phyloP scores from a whole-genome alignment of 1,140 invertebrate genomes.

The Nylanderia fulva region DNA sequence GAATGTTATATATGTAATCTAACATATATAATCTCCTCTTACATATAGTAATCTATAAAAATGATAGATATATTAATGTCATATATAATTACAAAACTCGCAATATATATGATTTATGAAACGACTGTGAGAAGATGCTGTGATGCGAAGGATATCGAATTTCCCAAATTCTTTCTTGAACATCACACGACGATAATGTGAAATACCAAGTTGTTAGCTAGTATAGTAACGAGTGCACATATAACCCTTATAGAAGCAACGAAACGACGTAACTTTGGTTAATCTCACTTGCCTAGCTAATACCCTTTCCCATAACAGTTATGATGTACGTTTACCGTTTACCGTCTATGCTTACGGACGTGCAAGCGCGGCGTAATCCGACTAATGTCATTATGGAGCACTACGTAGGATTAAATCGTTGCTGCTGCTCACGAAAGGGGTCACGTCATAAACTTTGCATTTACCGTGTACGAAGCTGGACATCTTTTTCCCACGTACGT shows the following conservation, averaged over 20 bases:
- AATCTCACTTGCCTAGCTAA: slow-evolving; percentile 65
- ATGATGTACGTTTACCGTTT: slow-evolving; percentile 72
- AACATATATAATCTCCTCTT: not conserved
- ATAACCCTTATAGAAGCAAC: slow-evolving; percentile 54
- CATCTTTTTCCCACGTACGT: slow-evolving; percentile 46
- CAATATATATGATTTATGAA: no score
- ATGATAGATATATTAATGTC: not conserved
- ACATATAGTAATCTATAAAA: not conserved
- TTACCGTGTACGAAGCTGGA: slow-evolving; percentile 42
- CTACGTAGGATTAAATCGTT: slow-evolving; percentile 71
- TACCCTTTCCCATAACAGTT: slow-evolving; percentile 68
- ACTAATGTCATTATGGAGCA: slow-evolving; percentile 71
- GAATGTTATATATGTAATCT: no score
- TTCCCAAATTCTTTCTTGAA: slow-evolving; percentile 12
- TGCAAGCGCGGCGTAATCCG: slow-evolving; percentile 66
- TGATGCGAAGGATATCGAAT: not conserved
- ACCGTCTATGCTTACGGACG: slow-evolving; percentile 62
- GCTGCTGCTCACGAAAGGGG: slow-evolving; percentile 48
- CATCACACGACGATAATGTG: not conserved
- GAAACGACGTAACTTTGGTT: slow-evolving; percentile 66
- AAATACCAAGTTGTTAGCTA: slow-evolving; percentile 37
- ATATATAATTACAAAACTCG: not conserved
- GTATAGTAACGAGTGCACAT: slow-evolving; percentile 45
- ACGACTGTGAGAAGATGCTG: not conserved
- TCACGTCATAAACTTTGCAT: slow-evolving; percentile 67